These are phyloP conservation scores for Schizaphis graminum DNA, from an alignment of 2,888 invertebrate species.

Conservation along the genomic window DNA sequence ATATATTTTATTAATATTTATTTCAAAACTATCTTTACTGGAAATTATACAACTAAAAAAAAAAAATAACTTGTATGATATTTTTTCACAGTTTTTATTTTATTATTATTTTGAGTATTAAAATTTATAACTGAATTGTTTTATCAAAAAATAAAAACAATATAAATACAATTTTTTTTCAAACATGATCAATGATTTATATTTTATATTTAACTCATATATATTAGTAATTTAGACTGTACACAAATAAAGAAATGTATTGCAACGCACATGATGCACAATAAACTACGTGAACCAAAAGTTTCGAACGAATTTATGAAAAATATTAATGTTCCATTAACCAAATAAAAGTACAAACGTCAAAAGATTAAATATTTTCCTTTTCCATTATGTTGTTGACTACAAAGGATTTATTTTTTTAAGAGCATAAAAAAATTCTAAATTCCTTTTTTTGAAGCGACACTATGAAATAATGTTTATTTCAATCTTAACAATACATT, in stretches of 20 bases:
- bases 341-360: background rate
- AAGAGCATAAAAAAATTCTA: background rate
- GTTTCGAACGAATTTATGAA: background rate
- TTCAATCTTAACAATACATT: background rate
- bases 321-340: conserved; percentile 23
- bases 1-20: background rate
- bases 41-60: background rate
- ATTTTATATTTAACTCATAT: background rate
- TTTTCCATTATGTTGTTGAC: conserved; percentile 1
- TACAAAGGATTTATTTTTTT: conserved; percentile 9
- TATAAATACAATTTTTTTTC: background rate
- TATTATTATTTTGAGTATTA: background rate
- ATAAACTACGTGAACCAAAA: background rate
- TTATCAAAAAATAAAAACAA: background rate
- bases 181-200: background rate
- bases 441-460: background rate
- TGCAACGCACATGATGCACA: background rate
- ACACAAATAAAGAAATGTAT: background rate
- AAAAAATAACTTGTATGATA: background rate
- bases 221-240: background rate
- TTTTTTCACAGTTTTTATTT: too few relatives aligned
- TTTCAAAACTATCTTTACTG: background rate
- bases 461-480: background rate
- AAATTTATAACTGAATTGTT: background rate
- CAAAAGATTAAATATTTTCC: conserved; percentile 21